Conservation (phyloP, 1,140 invertebrate genomes). For the Tribolium castaneum region DNA sequence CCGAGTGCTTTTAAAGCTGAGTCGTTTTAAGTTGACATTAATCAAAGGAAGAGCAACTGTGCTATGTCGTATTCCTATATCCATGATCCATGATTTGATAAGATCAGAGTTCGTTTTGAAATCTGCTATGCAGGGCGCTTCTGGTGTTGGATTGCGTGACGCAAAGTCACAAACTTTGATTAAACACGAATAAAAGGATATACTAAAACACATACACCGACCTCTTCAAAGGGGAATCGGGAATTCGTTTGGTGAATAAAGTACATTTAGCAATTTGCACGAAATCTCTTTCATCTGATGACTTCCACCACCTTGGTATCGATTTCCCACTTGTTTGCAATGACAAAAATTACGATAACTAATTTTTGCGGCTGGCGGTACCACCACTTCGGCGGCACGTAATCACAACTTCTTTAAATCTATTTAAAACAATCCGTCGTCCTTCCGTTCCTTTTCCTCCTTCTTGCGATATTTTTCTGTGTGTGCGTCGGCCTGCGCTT, state of each 20-base stretch:
- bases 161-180: conserved; percentile 47
- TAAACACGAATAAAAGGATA: conserved; percentile 46
- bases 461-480: no score
- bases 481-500: not conserved
- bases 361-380: no score
- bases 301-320: conserved; percentile 6
- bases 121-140: conserved; percentile 28
- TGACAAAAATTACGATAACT: no score
- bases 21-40: conserved; percentile 34
- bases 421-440: no score
- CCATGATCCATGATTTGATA: conserved; percentile 44
- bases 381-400: no score
- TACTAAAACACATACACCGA: conserved; percentile 42
- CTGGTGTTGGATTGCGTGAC: conserved; percentile 43
- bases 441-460: no score
- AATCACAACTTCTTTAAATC: no score
- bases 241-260: conserved; percentile 43
- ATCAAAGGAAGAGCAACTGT: conserved; percentile 44
- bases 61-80: conserved; percentile 6
- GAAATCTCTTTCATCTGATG: conserved; percentile 31
- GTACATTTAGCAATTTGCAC: conserved; percentile 40
- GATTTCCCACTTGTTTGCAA: conserved; percentile 10
- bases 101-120: conserved; percentile 36
- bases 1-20: not conserved
- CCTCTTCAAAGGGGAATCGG: conserved; percentile 41